phyloP scores from a whole-genome alignment of 2,888 invertebrate genomes.

The Leistus spinibarbis region DNA sequence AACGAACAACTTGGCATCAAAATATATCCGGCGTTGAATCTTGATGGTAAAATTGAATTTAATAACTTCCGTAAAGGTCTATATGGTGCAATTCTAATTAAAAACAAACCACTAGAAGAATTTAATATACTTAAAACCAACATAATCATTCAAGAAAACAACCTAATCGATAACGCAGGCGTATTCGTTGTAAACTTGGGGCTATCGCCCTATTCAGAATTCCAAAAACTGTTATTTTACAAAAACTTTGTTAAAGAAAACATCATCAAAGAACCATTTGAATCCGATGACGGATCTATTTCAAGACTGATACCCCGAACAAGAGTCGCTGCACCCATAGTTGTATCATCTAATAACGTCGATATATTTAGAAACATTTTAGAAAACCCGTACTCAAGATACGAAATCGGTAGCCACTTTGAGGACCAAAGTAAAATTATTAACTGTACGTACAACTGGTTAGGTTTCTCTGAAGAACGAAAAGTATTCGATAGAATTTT shows the following conservation, averaged over 20 bases:
- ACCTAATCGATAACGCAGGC: constrained; percentile 87
- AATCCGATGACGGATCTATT: constrained; percentile 66
- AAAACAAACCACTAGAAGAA: constrained; percentile 81
- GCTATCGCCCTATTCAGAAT: constrained; percentile 83
- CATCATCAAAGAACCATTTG: constrained; percentile 83
- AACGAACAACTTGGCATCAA: constrained; percentile 77
- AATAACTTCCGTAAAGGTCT: constrained; percentile 86
- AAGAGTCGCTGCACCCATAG: constrained; percentile 89
- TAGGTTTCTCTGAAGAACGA: constrained; percentile 78
- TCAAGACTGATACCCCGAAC: constrained; percentile 84
- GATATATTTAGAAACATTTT: constrained; percentile 89
- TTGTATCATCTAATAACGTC: constrained; percentile 90
- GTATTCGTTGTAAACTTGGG: constrained; percentile 87
- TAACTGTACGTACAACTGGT: constrained; percentile 95
- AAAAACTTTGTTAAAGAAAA: constrained; percentile 89
- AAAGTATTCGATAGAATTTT: constrained; percentile 77
- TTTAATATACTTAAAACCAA: constrained; percentile 76
- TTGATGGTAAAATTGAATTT: constrained; percentile 79
- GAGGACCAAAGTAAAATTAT: constrained; percentile 91
- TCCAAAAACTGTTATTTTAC: constrained; percentile 82
- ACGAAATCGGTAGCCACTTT: constrained; percentile 94
- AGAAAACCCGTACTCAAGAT: constrained; percentile 86
- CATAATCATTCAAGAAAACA: constrained; percentile 82
- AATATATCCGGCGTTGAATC: constrained; percentile 81
- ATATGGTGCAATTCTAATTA: constrained; percentile 83